These are phyloP conservation scores for Drosophila prolongata DNA, from an alignment of 2,888 invertebrate genomes.

Conservation along the genomic window DNA sequence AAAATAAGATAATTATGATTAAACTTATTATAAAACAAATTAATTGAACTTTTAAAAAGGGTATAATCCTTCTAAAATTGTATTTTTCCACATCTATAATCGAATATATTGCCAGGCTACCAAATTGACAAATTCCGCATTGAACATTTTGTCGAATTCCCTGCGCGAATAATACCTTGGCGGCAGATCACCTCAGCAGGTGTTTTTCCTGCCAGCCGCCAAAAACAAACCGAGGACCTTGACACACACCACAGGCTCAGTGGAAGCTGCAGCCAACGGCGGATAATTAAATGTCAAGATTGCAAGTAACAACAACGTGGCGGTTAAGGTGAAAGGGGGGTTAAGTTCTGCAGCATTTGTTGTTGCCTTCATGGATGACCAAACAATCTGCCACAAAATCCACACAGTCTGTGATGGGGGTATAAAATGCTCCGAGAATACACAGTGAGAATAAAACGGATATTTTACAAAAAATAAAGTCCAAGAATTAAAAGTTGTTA, in stretches of 20 bases:
- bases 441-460: background rate
- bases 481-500: too few relatives aligned
- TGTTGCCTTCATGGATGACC: slow-evolving; percentile 40
- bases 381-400: slow-evolving; percentile 36
- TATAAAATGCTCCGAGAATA: background rate
- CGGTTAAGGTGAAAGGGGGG: slow-evolving; percentile 2
- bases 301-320: slow-evolving; percentile 33
- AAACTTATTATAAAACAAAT: too few relatives aligned
- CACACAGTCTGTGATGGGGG: slow-evolving; percentile 9
- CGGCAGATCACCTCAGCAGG: slow-evolving; percentile 19
- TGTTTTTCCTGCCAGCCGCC: slow-evolving; percentile 14
- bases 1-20: too few relatives aligned
- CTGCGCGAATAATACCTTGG: slow-evolving; percentile 21
- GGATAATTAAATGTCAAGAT: slow-evolving; percentile 70
- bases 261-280: slow-evolving; percentile 37
- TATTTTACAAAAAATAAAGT: too few relatives aligned
- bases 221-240: slow-evolving; percentile 48
- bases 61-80: too few relatives aligned
- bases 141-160: slow-evolving; percentile 44
- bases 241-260: slow-evolving; percentile 48
- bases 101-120: background rate
- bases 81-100: background rate
- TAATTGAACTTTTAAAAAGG: too few relatives aligned
- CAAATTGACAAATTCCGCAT: slow-evolving; percentile 20
- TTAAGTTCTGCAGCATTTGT: slow-evolving; percentile 12